Conservation (phyloP, 2,888 invertebrate species). For the Lingula anatina region DNA sequence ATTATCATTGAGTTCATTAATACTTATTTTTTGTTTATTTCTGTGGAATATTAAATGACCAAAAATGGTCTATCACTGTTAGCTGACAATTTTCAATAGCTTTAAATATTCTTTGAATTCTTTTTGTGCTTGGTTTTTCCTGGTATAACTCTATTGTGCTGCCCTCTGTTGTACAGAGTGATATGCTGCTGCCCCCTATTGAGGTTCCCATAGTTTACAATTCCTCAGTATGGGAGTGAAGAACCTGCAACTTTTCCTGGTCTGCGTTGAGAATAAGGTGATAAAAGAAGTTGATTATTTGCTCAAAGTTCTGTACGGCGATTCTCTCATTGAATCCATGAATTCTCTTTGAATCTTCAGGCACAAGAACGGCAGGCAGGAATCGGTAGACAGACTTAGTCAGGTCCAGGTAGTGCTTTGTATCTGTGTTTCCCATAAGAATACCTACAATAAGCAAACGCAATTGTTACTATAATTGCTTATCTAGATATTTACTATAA, state of each 20-base stretch:
- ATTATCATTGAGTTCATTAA: no score
- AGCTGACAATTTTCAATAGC: no score
- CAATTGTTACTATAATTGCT: no score
- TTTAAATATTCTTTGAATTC: no score
- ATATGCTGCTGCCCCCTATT: no score
- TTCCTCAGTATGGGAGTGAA: constrained; percentile 22
- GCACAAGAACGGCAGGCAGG: constrained; percentile 45
- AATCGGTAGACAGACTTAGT: constrained; percentile 54
- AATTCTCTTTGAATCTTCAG: constrained; percentile 45
- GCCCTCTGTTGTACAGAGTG: no score
- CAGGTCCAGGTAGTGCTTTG: constrained; percentile 52
- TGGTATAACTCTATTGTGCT: no score
- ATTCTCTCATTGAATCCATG: constrained; percentile 57
- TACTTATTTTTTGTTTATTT: no score
- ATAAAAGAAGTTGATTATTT: constrained; percentile 55
- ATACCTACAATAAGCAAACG: constrained; percentile 23
- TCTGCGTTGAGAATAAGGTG: constrained; percentile 54
- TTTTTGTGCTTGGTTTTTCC: no score
- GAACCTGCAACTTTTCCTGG: constrained; percentile 13
- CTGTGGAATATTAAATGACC: no score
- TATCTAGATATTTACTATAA: no score
- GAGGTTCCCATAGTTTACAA: background rate
- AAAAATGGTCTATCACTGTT: no score
- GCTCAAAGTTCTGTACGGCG: constrained; percentile 51
- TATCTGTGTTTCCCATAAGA: constrained; percentile 55